Evolutionary conservation across 37 sponge, comb jelly and placozoan species (phyloP).

Genomic region (Petrosia ficiformis): DNA sequence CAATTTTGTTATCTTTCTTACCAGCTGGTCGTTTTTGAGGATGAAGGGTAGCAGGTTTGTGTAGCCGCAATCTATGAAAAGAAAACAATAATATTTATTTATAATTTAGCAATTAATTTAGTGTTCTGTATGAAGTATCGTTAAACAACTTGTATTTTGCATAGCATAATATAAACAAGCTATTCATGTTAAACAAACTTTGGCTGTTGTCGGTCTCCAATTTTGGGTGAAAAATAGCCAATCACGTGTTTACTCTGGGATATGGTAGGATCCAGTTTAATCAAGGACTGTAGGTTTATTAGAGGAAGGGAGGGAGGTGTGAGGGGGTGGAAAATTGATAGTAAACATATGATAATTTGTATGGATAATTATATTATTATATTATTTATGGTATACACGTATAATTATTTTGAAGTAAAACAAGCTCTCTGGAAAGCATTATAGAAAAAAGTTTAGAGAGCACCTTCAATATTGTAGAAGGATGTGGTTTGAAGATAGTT

Average conservation of each 20-base stretch:
- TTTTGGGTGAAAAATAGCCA: constrained; percentile 60
- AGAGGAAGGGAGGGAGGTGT: no score
- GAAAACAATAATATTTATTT: neutral
- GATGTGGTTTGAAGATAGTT: no score
- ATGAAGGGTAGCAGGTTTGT: constrained; percentile 57
- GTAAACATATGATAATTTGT: no score
- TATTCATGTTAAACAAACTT: constrained; percentile 33
- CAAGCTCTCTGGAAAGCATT: no score
- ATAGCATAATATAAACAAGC: no score
- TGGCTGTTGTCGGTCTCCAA: constrained; percentile 53
- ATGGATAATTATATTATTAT: no score
- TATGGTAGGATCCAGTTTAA: constrained; percentile 53
- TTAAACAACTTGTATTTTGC: no score
- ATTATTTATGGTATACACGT: no score
- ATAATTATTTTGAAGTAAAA: no score
- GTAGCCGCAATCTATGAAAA: constrained; percentile 36
- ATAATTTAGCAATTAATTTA: neutral
- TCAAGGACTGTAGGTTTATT: constrained; percentile 42
- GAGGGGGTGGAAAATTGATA: no score
- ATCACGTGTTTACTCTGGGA: constrained; percentile 58
- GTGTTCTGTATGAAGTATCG: neutral
- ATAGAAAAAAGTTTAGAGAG: no score
- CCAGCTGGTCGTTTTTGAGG: constrained; percentile 61
- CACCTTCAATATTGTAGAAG: no score
- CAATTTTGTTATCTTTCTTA: neutral